Evolutionary conservation across 2,797 vertebrate species (phyloP), one percentile per base, ranked within the genome.

Genomic region (Hypotaenidia philippensis): DNA sequence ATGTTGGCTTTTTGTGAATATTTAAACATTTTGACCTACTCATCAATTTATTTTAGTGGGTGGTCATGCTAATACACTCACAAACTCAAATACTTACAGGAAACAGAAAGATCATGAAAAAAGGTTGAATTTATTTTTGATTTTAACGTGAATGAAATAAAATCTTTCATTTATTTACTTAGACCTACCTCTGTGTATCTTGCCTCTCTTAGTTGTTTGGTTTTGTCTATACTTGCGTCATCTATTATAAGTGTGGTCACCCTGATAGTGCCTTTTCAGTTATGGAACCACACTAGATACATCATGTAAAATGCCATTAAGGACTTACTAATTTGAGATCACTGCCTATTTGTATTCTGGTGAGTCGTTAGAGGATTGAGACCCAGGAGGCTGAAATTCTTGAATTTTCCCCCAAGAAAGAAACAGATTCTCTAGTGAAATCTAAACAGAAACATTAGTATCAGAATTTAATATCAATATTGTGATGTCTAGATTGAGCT

Each of bases 381-480:
- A 94, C 71, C 49, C 87, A 93, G 83, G 68, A 94, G 53, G n/a
- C 82, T 91, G 57, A 95, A 96, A 95, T 96, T 96, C 92, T 79
- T 81, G 64, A 94, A 66, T 94, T 95, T 95, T 90, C 47, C 78
- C 31, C 45, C 86, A 64, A 81, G 65, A 93, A 93, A 92, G 53
- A 96, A 96, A 94, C 93, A 96, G 47, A 92, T 97, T 97, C 96
- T 87, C 69, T 90, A 77, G 63, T 94, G 94, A 97, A 97, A 81
- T 95, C 78, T 78, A 96, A 95, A 97, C 95, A 87, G 91, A 97
- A 98, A 94, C 69, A 86, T 82, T 96, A 81, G 87, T 94, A 97
- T 97, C 87, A 89, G 87, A 94, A 96, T 96, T 92, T 95, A 94
- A 95, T 97, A 98, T 97, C 90, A 97, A 96, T 94, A 94, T 96